Base-by-base conservation (phyloP, 1,140 invertebrate genomes). In the Scaptomyza montana region DNA sequence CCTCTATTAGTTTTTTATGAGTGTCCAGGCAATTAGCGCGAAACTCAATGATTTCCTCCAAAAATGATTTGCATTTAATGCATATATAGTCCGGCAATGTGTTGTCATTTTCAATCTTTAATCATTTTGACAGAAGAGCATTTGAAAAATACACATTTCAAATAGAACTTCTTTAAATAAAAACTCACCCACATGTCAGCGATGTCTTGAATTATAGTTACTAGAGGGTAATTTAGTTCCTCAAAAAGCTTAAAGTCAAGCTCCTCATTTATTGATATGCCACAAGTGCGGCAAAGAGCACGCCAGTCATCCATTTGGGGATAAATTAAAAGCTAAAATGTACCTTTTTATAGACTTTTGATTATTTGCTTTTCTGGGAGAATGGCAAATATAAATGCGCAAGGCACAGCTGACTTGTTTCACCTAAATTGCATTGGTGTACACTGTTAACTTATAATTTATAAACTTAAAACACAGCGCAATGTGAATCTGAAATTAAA, bases 151-250 rank as follows among this genome's bases (percentile, higher is more conserved):
- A 41, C 1, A 5, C 0, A 25, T 8, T 2, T 8, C 0, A 47
- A n/a, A 39, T 36, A 21, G 0, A 55, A 36, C 8, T 36, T 2
- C 1, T 36, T 8, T 53, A 12, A 25, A 28, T 8, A 4, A 47
- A 30, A 30, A 54, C 77, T 77, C 3, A 74, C 80, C 72, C 65
- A 78, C 63, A 86, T 74, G 46, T 85, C 81, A n/a, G 77, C 64
- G 3, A 85, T 74, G 5, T 86, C 75, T 50, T 85, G 74, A 28
- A 85, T 61, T 16, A 85, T 33, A 39, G 53, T 67, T 13, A 85
- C 57, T 3, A 80, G 30, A 0, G 45, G 16, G 3, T 74, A 80
- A 41, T 80, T 77, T 0, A 39, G n/a, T 39, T 78, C 50, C 3
- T 74, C 54, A 16, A 75, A 80, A 0, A 85, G 74, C n/a, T 68